phyloP scores from a whole-genome alignment of 2,113 vertebrate species.

The Cebidichthys violaceus region DNA sequence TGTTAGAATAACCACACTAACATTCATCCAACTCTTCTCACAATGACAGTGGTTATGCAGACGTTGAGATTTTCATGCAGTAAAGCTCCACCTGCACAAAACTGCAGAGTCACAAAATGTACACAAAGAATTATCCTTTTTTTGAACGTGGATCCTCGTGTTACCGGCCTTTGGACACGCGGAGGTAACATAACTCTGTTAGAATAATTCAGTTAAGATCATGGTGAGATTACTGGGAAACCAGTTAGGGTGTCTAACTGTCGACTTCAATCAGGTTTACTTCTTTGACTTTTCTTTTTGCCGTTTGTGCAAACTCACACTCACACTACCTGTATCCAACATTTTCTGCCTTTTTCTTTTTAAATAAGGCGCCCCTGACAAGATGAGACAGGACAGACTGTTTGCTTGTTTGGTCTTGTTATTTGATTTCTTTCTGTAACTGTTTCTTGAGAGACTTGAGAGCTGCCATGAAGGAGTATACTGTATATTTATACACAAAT shows the following conservation, averaged over 20 bases:
- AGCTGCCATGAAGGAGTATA: background rate
- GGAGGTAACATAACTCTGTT: conserved; percentile 40
- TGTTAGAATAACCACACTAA: background rate
- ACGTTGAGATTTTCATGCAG: conserved; percentile 6
- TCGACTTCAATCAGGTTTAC: conserved; percentile 35
- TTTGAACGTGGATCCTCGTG: conserved; percentile 28
- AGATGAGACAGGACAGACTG: background rate
- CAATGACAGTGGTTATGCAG: conserved; percentile 10
- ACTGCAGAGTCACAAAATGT: conserved; percentile 16
- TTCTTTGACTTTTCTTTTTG: background rate
- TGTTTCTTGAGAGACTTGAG: background rate
- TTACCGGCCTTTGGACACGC: conserved; percentile 46
- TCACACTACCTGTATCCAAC: background rate
- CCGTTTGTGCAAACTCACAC: conserved; percentile 13
- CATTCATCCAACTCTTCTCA: conserved; percentile 7
- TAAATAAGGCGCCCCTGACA: background rate
- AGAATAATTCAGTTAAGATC: conserved; percentile 53
- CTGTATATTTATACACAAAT: conserved; percentile 3
- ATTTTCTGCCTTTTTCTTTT: conserved; percentile 19
- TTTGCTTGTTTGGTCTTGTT: background rate
- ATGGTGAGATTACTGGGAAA: conserved; percentile 32
- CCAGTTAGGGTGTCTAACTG: conserved; percentile 17
- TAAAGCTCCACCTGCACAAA: conserved; percentile 23
- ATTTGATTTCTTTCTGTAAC: conserved; percentile 7
- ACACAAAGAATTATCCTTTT: conserved; percentile 46